phyloP scores from a whole-genome alignment of 2,797 vertebrate genomes.

The Echeneis naucrates region DNA sequence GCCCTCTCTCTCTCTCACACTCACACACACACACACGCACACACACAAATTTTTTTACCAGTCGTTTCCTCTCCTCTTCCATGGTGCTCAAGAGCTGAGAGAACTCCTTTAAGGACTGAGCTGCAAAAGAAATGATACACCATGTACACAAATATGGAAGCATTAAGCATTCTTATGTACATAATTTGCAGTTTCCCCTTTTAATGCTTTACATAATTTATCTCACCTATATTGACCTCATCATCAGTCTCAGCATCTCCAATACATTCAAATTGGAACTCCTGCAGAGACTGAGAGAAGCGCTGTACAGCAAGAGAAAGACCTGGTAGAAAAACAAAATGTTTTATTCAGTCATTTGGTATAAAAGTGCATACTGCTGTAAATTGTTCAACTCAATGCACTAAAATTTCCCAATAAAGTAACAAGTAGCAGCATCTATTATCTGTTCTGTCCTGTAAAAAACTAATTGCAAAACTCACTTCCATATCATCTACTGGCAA shows the following conservation, averaged over 20 bases:
- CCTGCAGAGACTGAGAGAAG: constrained; percentile 96
- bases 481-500: constrained; percentile 4
- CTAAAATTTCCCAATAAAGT: not conserved
- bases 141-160: constrained; percentile 1
- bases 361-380: not conserved
- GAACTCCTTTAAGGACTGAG: constrained; percentile 97
- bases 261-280: constrained; percentile 98
- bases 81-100: constrained; percentile 95
- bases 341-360: not conserved
- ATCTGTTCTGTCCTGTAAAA: constrained; percentile 22
- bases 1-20: not conserved
- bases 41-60: constrained; percentile 85
- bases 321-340: constrained; percentile 79
- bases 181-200: not conserved
- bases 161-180: not conserved
- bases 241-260: constrained; percentile 99
- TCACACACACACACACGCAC: constrained; percentile 1
- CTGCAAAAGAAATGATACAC: constrained; percentile 77
- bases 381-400: not conserved
- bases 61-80: constrained; percentile 94
- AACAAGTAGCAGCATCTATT: not conserved
- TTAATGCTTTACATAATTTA: not conserved
- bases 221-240: constrained; percentile 96
- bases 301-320: constrained; percentile 96
- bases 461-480: not conserved